Conservation (phyloP, 2,113 vertebrate genomes). For the Caloenas nicobarica region DNA sequence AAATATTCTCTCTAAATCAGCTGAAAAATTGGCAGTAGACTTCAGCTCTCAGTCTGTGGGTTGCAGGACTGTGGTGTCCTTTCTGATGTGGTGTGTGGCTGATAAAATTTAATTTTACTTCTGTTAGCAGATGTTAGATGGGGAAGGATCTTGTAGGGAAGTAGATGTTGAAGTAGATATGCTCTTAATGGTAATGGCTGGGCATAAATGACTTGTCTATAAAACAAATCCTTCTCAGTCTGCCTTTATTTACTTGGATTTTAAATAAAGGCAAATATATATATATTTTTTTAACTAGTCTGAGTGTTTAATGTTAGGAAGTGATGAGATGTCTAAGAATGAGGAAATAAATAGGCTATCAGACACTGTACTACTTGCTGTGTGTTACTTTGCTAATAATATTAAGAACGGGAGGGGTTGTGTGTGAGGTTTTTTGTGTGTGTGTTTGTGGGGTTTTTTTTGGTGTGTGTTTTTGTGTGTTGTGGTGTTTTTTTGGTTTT, state of each 20-base stretch:
- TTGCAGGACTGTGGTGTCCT: background rate
- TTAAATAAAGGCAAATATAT: background rate
- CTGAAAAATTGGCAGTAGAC: background rate
- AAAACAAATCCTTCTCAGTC: background rate
- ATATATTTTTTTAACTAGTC: background rate
- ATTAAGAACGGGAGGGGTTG: background rate
- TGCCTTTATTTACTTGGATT: background rate
- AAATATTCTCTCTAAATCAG: background rate
- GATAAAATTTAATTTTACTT: constrained; percentile 7
- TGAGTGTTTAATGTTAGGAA: background rate
- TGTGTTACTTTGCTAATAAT: background rate
- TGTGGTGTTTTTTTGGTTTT: background rate
- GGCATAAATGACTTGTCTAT: background rate
- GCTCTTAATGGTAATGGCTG: background rate
- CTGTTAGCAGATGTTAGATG: constrained; percentile 5
- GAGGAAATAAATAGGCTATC: background rate
- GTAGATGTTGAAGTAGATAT: background rate
- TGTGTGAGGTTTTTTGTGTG: no score
- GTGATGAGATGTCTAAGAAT: background rate
- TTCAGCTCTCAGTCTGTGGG: background rate
- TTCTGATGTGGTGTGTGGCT: background rate
- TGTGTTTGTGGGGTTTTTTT: no score
- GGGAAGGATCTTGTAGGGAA: background rate
- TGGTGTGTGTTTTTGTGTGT: no score
- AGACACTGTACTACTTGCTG: background rate